Evolutionary conservation across 2,797 vertebrate genomes (phyloP), one percentile per base, ranked within the genome.

Genomic region (Salarias fasciatus): DNA sequence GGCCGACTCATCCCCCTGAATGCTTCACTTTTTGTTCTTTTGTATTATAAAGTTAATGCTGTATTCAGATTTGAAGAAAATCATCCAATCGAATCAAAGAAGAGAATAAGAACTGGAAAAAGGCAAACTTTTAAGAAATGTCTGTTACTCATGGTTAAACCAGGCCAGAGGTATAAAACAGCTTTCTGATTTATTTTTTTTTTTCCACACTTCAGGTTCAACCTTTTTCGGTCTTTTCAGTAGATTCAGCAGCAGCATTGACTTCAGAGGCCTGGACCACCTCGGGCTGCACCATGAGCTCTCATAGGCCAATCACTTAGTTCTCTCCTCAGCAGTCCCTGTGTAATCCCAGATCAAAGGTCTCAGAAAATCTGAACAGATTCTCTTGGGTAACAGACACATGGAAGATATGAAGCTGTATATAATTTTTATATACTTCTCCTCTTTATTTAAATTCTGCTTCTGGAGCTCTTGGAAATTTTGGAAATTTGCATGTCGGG

Each of bases 261-360:
- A 73, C 69, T 82, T 83, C 63, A 79, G 81, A 82, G 57, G 71
- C 24, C 46, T 36, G 50, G 36, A 71, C 18, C 45, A 70, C 78
- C 78, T 55, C 45, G 33, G 71, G 82, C 72, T 74, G 64, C 62
- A 65, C 72, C 68, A 57, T 6, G 0, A 77, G 63, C 53, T 68
- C 62, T 77, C 56, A 43, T 50, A 53, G 66, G 46, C 75, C 69
- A 62, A 71, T 80, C 69, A 63, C 64, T 76, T 46, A 44, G 63
- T 58, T 79, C 61, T 72, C 71, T 76, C 55, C 74, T 76, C 72
- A 59, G 60, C 67, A 28, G 64, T 45, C 67, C 30, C 62, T 44
- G 47, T 88, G 69, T 86, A 86, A 90, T 89, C 79, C 81, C 60
- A 86, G 84, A 89, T 87, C 83, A 88, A 86, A 87, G 73, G 68